Conservation (phyloP, 1,140 invertebrate species). For the Liolophura sinensis region DNA sequence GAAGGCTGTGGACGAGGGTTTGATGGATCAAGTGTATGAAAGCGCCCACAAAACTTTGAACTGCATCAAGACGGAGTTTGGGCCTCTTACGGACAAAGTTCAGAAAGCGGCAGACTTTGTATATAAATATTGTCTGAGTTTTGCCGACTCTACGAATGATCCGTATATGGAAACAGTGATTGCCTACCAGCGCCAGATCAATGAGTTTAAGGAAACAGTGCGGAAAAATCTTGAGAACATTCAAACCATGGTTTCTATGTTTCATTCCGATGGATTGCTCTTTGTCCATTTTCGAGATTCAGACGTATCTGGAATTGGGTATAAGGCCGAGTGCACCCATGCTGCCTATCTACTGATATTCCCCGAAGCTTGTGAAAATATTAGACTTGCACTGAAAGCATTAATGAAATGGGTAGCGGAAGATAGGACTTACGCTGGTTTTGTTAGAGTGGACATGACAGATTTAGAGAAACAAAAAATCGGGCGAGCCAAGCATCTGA, state of each 20-base stretch:
- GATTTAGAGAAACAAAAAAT: slow-evolving; percentile 32
- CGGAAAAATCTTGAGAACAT: slow-evolving; percentile 27
- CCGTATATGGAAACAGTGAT: slow-evolving; percentile 34
- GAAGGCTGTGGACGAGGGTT: no score
- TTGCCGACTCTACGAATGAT: slow-evolving; percentile 25
- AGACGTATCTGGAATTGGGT: slow-evolving; percentile 25
- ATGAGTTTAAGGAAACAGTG: slow-evolving; percentile 28
- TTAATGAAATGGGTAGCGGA: slow-evolving; percentile 36
- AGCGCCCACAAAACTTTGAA: no score
- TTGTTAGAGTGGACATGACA: slow-evolving; percentile 30
- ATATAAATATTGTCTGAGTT: slow-evolving; percentile 37
- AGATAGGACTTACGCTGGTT: slow-evolving; percentile 32
- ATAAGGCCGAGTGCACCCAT: slow-evolving; percentile 22
- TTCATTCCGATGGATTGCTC: slow-evolving; percentile 28
- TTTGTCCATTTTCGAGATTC: slow-evolving; percentile 26
- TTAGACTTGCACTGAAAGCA: slow-evolving; percentile 32
- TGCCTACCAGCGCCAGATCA: slow-evolving; percentile 39
- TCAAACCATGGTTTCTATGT: slow-evolving; percentile 26
- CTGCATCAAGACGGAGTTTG: no score
- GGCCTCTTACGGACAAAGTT: slow-evolving; percentile 13
- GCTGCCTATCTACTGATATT: slow-evolving; percentile 36
- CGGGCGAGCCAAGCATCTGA: slow-evolving; percentile 13
- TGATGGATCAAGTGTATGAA: no score
- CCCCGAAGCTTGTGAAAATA: slow-evolving; percentile 34
- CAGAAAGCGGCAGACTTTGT: slow-evolving; percentile 28